Base-by-base conservation (phyloP, 2,113 vertebrate genomes). In the Periophthalmus modestus region DNA sequence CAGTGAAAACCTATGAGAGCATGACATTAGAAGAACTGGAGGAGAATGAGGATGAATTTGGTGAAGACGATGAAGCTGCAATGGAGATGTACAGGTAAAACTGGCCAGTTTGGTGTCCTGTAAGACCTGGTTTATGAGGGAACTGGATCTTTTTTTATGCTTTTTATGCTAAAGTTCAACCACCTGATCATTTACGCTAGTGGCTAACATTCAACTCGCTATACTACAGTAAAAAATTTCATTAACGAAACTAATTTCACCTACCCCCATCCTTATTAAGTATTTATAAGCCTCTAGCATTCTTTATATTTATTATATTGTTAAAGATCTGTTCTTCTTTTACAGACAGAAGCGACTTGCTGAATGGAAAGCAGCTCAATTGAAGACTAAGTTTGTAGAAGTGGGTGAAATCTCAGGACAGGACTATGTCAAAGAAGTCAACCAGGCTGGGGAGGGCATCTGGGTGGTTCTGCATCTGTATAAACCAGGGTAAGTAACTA, bases 391-490 rank as follows among this genome's bases (percentile, higher is more conserved):
- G 68, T 99, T 97, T 7, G 95, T 95, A 2, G 96, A 97, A 66
- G 50, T 99, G 76, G 66, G 73, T 5, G 98, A 99, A 86, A 98
- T 99, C 85, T 99, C 97, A 0, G 97, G 96, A n/a, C 94, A 96
- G 85, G 97, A 99, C 81, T 99, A 98, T 0, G 65, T 99, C 83
- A 94, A 97, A 73, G 97, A 99, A 89, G 95, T 99, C 70, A 98
- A 97, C 2, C 94, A 96, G 89, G 97, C 98, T 12, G 95, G 97
- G 71, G 92, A 95, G 0, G 93, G 89, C 24, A 91, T 98, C 80
- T 99, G 96, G 96, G 98, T 99, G 62, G 88, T 99, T 78, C 84
- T 99, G 84, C 97, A 98, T 69, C 96, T 99, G 86, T 99, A 98
- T 92, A 99, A 96, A 80, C 97, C 94, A 89, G 98, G 97, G 97